These are phyloP conservation scores for Phycodurus eques DNA, from an alignment of 2,113 vertebrate genomes.

Conservation along the genomic window DNA sequence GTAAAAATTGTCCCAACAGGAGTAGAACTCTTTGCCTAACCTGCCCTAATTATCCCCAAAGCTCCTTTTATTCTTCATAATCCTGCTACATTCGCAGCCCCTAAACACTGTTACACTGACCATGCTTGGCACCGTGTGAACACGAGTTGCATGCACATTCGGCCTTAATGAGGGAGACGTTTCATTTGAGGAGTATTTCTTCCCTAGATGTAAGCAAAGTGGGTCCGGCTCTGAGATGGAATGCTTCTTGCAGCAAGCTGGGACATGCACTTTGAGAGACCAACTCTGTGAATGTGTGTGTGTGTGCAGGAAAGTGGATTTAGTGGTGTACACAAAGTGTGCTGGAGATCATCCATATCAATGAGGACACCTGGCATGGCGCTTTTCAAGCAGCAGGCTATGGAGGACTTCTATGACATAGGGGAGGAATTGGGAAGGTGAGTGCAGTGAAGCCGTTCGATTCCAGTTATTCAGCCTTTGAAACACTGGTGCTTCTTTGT, in stretches of 20 bases:
- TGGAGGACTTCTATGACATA: conserved; percentile 90
- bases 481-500: conserved; percentile 2
- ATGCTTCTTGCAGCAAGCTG: conserved; percentile 47
- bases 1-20: not conserved
- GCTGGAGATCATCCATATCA: conserved; percentile 54
- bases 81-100: conserved; percentile 37
- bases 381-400: conserved; percentile 90
- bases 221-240: conserved; percentile 32
- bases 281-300: conserved; percentile 6
- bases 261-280: conserved; percentile 47
- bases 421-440: conserved; percentile 90
- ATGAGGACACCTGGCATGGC: conserved; percentile 88
- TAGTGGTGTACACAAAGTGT: conserved; percentile 5
- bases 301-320: conserved; percentile 7
- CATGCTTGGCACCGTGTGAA: conserved; percentile 18
- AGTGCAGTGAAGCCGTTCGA: conserved; percentile 42
- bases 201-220: conserved; percentile 22
- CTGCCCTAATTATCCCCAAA: conserved; percentile 47
- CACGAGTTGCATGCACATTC: not conserved
- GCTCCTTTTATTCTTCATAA: conserved; percentile 38
- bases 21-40: conserved; percentile 6
- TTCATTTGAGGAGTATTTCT: not conserved
- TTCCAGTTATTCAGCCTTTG: not conserved
- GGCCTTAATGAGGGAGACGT: not conserved
- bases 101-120: conserved; percentile 7